These are phyloP conservation scores for Agrypnia vestita DNA, from an alignment of 1,140 invertebrate genomes.

Conservation along the genomic window DNA sequence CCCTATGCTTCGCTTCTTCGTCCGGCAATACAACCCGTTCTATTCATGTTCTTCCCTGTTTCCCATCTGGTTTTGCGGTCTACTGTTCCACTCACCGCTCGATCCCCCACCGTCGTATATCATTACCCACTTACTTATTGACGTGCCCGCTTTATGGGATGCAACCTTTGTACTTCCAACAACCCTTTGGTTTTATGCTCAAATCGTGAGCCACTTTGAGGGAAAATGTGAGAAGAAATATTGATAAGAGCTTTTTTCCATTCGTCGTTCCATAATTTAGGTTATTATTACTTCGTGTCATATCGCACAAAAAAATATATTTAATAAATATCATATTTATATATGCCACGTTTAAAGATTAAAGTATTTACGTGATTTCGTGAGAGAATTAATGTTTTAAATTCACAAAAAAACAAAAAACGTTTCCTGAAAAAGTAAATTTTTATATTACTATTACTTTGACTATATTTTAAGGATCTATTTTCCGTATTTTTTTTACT, in stretches of 20 bases:
- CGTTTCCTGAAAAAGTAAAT: no score
- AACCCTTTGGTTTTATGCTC: conserved; percentile 30
- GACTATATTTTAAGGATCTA: no score
- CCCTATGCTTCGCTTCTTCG: conserved; percentile 1
- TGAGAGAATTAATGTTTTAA: no score
- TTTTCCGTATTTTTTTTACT: no score
- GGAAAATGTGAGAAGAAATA: conserved; percentile 22
- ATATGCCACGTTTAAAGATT: no score
- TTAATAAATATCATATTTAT: no score
- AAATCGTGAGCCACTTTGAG: not conserved
- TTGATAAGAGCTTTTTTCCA: conserved; percentile 4
- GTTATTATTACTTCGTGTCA: not conserved
- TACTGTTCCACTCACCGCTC: conserved; percentile 24
- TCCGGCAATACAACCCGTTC: conserved; percentile 23
- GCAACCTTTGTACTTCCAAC: conserved; percentile 35
- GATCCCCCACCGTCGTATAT: conserved; percentile 54
- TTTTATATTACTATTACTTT: no score
- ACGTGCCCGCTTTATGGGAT: conserved; percentile 37
- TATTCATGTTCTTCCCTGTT: conserved; percentile 25
- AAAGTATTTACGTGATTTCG: no score
- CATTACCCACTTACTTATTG: conserved; percentile 61
- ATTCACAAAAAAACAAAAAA: no score
- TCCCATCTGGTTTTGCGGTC: conserved; percentile 40
- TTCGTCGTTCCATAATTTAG: not conserved
- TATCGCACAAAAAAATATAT: no score